These are phyloP conservation scores for Ptychochromis oligacanthus DNA, from an alignment of 2,113 vertebrate genomes.

Conservation along the genomic window DNA sequence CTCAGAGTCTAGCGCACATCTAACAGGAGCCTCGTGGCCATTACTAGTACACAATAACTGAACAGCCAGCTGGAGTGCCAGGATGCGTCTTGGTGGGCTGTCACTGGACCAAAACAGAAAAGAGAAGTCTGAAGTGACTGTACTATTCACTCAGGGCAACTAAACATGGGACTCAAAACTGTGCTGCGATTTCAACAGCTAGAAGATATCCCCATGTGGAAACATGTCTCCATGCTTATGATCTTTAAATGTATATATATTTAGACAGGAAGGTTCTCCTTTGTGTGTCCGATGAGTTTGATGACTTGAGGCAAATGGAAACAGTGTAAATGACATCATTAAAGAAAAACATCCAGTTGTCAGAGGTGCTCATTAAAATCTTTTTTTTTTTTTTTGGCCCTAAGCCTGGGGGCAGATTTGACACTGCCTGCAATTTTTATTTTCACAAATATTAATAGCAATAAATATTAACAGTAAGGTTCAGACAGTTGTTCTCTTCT, in stretches of 20 bases:
- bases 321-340: slow-evolving; percentile 52
- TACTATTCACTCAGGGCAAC: neutral
- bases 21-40: slow-evolving; percentile 55
- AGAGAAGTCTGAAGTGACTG: slow-evolving; percentile 22
- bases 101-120: slow-evolving; percentile 51
- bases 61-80: slow-evolving; percentile 65
- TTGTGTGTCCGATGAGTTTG: slow-evolving; percentile 13
- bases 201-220: neutral
- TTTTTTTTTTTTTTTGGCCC: slow-evolving; percentile 32
- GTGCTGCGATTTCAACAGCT: neutral
- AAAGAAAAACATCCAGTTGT: slow-evolving; percentile 30
- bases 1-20: slow-evolving; percentile 17
- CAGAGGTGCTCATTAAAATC: slow-evolving; percentile 57
- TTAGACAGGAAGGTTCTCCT: neutral
- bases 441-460: slow-evolving; percentile 26
- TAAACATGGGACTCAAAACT: neutral
- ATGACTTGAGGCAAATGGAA: slow-evolving; percentile 40
- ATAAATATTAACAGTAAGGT: slow-evolving; percentile 30
- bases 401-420: slow-evolving; percentile 38
- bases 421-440: slow-evolving; percentile 39
- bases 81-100: slow-evolving; percentile 56
- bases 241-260: slow-evolving; percentile 22
- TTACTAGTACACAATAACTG: slow-evolving; percentile 59
- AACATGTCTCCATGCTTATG: neutral
- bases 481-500: slow-evolving; percentile 8